Evolutionary conservation across 2,888 invertebrate genomes (phyloP), one percentile per base, ranked within the genome.

Genomic region (Onchidella celtica): DNA sequence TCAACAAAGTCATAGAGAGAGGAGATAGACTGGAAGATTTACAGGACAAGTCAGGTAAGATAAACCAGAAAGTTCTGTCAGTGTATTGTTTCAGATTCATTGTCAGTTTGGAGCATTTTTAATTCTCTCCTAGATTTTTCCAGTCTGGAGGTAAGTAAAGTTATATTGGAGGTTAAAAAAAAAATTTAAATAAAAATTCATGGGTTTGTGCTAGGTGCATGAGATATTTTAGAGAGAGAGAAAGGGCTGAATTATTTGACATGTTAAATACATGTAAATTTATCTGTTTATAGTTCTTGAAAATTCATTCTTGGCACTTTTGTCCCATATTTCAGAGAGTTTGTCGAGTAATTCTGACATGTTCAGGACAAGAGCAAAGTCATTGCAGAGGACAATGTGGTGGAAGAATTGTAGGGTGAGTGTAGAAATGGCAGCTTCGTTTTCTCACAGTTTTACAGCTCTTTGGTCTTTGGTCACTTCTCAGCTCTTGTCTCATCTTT

Each of bases 351-450:
- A 89, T 80, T 90, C 92, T 0, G 90, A 91, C 84, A 86, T 90
- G 84, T 92, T 92, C 84, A 86, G 91, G 72, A 85, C 87, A 29
- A 84, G 91, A 83, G 90, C 92, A 4, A 89, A 87, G 79, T 86
- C 87, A 29, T 85, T 92, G 72, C 89, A 89, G 57, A 88, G 87
- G 84, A 86, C 83, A 38, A 92, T 92, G 91, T 92, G 91, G 91
- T 92, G 92, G 92, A 89, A 91, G 82, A 91, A 92, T 77, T 92
- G 92, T 81, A 88, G 89, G 87, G 92, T 92, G 85, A 79, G 85
- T 80, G 21, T 24, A 6, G 6, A 17, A 6, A 47, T 6, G 47
- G 17, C 47, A 47, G 47, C 47, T 47, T 47, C 47, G 6, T 17
- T 47, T 17, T 47, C 47, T 11, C 17, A 6, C 47, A 47, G 47